Base-by-base conservation (phyloP, 2,888 invertebrate species). In the Macaria notata region DNA sequence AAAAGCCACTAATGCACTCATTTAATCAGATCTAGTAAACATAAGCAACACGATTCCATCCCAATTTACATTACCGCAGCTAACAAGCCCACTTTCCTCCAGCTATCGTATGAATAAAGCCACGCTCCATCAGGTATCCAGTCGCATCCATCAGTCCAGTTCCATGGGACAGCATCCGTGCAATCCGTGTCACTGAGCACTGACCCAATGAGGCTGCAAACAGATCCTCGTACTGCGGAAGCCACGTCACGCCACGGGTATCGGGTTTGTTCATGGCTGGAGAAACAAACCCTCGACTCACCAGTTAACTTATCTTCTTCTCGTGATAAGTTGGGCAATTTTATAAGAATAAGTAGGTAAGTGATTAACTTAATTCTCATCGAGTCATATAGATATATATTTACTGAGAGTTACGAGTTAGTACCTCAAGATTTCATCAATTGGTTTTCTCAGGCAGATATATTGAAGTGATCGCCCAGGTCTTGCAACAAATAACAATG, bases 211-310 rank as follows among this genome's bases (percentile, higher is more conserved):
- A 45, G 51, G 44, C 66, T 80, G 83, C 81, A 82, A 84, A 73
- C 70, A 82, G 81, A 85, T 80, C 81, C 81, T 76, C 67, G 66
- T 68, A 70, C 63, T 64, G 76, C 79, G 81, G 79, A 83, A 84
- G 83, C 68, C 63, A 67, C 41, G 59, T 48, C 48, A 29, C 48
- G 65, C 70, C 87, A 86, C 87, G 87, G 76, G 73, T 90, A 89
- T 90, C 84, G 66, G 72, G 75, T 88, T 79, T 76, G 46, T 4
- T 7, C 33, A 7, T 39, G 43, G 31, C 33, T 41, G 33, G 33
- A 36, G 7, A 7, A 6, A 4, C 5, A 36, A 6, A 36, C 7
- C 33, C 5, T 52, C 8, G 19, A 9, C 36, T 41, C 30, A 33
- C 19, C 19, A 19, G 19, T 19, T 19, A 19, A 19, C 19, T 19